phyloP scores from a whole-genome alignment of 2,797 vertebrate species.

The Cryptoblepharus egeriae region DNA sequence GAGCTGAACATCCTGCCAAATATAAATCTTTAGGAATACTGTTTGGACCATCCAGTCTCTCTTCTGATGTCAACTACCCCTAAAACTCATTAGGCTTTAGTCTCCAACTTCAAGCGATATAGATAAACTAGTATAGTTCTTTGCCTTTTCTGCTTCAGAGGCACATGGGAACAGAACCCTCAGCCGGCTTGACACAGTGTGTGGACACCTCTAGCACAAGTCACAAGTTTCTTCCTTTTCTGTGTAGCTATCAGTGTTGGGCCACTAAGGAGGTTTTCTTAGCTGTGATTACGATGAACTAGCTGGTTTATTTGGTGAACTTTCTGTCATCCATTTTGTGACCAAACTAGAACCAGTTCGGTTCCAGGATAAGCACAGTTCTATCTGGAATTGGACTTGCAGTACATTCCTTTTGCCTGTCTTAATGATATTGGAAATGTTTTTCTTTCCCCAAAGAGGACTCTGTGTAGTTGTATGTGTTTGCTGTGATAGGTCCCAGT shows the following conservation, averaged over 20 bases:
- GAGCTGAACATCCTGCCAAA: background rate
- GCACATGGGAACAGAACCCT: too few species aligned
- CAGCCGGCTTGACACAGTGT: too few species aligned
- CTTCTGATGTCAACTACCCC: background rate
- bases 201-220: too few species aligned
- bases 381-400: background rate
- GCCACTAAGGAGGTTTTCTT: background rate
- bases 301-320: background rate
- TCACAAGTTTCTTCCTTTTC: background rate
- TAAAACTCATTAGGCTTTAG: background rate
- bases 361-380: background rate
- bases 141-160: too few species aligned
- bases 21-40: background rate
- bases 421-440: background rate
- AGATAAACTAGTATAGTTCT: too few species aligned
- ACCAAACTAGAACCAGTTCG: too few species aligned
- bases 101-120: background rate
- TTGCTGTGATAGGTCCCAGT: too few species aligned
- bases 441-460: background rate
- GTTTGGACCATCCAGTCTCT: fast-evolving
- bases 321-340: background rate
- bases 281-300: background rate
- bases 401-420: background rate
- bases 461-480: background rate
- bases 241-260: background rate